Percentiles rank a stretch among this genome's conserved stretches.
Evolutionary conservation across 30 jellyfish, hydroid and myxozoan species (phyloP).

Genomic region (Aurelia sp.): DNA sequence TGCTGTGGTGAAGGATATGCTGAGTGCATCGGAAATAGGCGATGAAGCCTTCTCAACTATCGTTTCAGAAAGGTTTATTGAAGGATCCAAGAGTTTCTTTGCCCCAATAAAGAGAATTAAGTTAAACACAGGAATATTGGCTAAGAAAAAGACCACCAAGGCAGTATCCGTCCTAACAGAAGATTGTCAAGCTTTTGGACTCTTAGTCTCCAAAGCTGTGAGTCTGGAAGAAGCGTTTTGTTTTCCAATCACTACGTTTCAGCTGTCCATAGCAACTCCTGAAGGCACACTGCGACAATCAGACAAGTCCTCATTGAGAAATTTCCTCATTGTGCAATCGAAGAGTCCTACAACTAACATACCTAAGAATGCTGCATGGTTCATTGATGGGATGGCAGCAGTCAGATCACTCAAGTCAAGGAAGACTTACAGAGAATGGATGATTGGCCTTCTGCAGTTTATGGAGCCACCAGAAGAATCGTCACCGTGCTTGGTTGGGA

Average conservation of each 20-base stretch:
- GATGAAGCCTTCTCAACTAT: too few species aligned
- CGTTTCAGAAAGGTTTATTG: too few species aligned
- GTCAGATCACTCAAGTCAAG: conserved; percentile 18
- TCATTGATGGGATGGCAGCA: conserved; percentile 60
- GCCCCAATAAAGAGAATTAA: conserved; percentile 3
- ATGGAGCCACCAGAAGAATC: conserved; percentile 5
- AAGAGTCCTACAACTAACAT: not conserved
- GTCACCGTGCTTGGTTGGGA: not conserved
- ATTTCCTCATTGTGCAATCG: conserved; percentile 29
- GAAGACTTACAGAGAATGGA: conserved; percentile 31
- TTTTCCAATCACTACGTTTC: not conserved
- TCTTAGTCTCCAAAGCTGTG: not conserved
- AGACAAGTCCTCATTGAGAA: too few species aligned
- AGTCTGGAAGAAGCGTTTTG: conserved; percentile 12
- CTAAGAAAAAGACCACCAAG: conserved; percentile 9
- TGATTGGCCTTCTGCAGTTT: not conserved
- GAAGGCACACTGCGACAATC: conserved; percentile 21
- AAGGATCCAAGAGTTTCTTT: not conserved
- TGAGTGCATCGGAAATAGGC: too few species aligned
- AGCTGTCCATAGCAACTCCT: conserved; percentile 3
- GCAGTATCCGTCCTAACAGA: conserved; percentile 19
- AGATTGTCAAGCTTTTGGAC: conserved; percentile 42
- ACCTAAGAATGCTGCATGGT: conserved; percentile 10
- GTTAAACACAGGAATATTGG: conserved; percentile 1
- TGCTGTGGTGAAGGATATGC: too few species aligned